Conservation (phyloP, 92 coral and sea anemone species). For the Zoanthus sociatus region DNA sequence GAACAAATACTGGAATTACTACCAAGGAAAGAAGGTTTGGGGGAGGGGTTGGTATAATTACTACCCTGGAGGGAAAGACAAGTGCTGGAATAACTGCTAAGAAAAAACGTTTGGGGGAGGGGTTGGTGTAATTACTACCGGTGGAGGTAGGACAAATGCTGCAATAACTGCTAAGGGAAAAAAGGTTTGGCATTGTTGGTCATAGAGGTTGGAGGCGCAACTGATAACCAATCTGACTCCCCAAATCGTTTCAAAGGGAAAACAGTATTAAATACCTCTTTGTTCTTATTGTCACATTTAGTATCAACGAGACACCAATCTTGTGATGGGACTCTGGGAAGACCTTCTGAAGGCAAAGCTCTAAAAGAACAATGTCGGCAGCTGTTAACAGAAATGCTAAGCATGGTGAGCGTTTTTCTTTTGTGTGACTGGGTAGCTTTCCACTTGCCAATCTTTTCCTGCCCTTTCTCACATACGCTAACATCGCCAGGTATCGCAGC, state of each 20-base stretch:
- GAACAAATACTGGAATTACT: background rate
- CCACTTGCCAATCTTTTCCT: background rate
- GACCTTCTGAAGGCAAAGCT: conserved; percentile 67
- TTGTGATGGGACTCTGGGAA: conserved; percentile 76
- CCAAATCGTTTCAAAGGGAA: too few species aligned
- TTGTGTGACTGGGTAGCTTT: background rate
- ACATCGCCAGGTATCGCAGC: too few species aligned
- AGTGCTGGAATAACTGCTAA: background rate
- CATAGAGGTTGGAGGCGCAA: too few species aligned
- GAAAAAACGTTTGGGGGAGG: background rate
- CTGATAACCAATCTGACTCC: too few species aligned
- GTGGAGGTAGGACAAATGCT: too few species aligned
- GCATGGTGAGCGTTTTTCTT: conserved; percentile 62
- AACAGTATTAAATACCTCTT: too few species aligned
- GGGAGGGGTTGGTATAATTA: background rate
- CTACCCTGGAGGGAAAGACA: background rate
- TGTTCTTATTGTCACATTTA: background rate
- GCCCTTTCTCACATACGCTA: too few species aligned
- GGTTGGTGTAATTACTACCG: too few species aligned
- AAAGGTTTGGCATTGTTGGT: too few species aligned
- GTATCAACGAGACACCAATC: conserved; percentile 74
- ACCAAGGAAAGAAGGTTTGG: background rate
- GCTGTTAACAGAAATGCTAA: conserved; percentile 69
- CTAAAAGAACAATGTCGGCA: conserved; percentile 82
- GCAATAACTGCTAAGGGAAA: too few species aligned